Conservation (phyloP, 2,113 vertebrate species). For the Brachyhypopomus gauderio region DNA sequence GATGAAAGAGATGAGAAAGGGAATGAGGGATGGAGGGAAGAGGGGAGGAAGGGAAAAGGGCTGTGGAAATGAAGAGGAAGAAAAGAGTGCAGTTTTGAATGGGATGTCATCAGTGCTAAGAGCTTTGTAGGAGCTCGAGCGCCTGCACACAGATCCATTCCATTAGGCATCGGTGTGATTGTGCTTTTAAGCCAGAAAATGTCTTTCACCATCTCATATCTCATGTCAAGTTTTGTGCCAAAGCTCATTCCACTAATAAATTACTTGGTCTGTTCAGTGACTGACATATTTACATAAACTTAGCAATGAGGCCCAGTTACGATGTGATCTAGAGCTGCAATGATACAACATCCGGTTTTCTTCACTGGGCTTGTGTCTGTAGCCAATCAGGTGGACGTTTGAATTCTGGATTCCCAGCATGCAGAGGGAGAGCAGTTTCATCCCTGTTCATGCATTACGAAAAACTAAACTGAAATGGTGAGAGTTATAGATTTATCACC, state of each 20-base stretch:
- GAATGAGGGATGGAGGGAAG: slow-evolving; percentile 58
- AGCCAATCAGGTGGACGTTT: background rate
- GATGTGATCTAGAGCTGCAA: too few relatives aligned
- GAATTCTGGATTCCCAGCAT: background rate
- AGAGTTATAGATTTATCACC: slow-evolving; percentile 15
- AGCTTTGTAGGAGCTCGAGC: slow-evolving; percentile 23
- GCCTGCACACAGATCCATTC: slow-evolving; percentile 18
- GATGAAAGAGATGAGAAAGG: slow-evolving; percentile 56
- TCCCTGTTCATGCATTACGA: slow-evolving; percentile 22
- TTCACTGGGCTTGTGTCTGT: background rate
- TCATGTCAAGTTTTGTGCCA: slow-evolving; percentile 9
- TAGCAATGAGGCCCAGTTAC: too few relatives aligned
- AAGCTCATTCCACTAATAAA: background rate
- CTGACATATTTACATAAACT: background rate
- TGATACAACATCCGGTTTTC: background rate
- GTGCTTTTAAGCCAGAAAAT: slow-evolving; percentile 29
- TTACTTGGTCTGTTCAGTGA: background rate
- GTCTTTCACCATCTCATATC: background rate
- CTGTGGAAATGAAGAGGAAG: slow-evolving; percentile 29
- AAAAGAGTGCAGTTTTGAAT: slow-evolving; percentile 40
- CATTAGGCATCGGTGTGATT: slow-evolving; percentile 34
- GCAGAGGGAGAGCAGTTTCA: slow-evolving; percentile 6
- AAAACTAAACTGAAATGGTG: slow-evolving; percentile 15
- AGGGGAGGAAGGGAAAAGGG: slow-evolving; percentile 47
- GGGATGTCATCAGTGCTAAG: slow-evolving; percentile 37